Base-by-base conservation (phyloP, 2,888 invertebrate species). In the Hermaeophaga mercurialis region DNA sequence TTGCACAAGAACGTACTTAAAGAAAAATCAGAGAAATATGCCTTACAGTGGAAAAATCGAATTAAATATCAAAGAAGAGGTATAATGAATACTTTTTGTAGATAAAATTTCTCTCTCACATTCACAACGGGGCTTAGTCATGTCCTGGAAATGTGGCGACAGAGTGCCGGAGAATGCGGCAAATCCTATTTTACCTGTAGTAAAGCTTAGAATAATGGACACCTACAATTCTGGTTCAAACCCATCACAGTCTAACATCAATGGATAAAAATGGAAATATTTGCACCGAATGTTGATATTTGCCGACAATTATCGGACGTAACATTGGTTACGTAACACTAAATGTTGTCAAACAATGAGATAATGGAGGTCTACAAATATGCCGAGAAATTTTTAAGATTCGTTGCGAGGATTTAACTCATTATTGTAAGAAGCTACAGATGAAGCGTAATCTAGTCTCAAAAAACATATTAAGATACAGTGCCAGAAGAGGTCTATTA, bases 101-200 rank as follows among this genome's bases (percentile, higher is more conserved):
- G n/a, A n/a, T n/a, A n/a, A n/a, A n/a, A n/a, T n/a, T n/a, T n/a
- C n/a, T n/a, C n/a, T n/a, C n/a, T n/a, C n/a, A n/a, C n/a, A n/a
- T n/a, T n/a, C n/a, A n/a, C n/a, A n/a, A n/a, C n/a, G 22, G 22
- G 8, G 72, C 50, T 64, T 65, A 63, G 55, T 31, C 2, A 11
- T 11, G 12, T 3, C 31, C 31, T 31, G 31, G n/a, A 31, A 9
- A 31, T 11, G 67, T 74, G 77, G 76, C 75, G 77, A 76, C 77
- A 73, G 68, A 63, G 63, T 68, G 77, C 73, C 77, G 77, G 73
- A 69, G 77, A 78, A 78, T 78, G 77, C 76, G 71, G 73, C 73
- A 73, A 75, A 75, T 75, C 74, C 71, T 70, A 72, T 74, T 74
- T 73, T 76, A 76, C 76, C 76, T 77, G 75, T 72, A 71, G 66